Base-by-base conservation (phyloP, 2,888 invertebrate genomes). In the Torymus aiolomorphi region DNA sequence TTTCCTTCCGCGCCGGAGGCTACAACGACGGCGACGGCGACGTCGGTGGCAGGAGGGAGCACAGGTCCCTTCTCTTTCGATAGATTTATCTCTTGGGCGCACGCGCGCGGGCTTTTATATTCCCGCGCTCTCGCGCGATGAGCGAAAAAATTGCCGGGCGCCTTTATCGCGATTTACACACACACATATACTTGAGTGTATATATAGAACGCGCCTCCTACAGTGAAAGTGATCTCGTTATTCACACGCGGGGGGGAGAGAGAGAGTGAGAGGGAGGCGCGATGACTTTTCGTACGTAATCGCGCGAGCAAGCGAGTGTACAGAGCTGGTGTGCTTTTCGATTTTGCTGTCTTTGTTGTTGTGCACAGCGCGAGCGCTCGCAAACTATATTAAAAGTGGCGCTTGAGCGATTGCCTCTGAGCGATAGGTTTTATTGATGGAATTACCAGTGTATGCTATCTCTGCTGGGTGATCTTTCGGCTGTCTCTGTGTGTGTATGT, bases 151-250 rank as follows among this genome's bases (percentile, higher is more conserved):
- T 69, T 13, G 12, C 56, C 49, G 59, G 59, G 10, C 59, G 49
- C 14, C 49, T 57, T 59, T 71, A 71, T 71, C 70, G 59, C 49
- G 59, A 71, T 71, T 14, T 42, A 42, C 59, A 49, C 57, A 16
- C 13, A 49, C 5, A 16, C 13, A 65, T 2, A 42, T 31, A 62
- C n/a, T 14, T 31, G 4, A 2, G 4, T 2, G 31, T 31, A 8
- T 42, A 42, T 42, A 42, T 42, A 42, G 42, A 42, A 67, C 51
- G 52, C 10, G 54, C 31, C 31, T 66, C 67, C 14, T 49, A 20
- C 13, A 16, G 73, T 63, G 73, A 73, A 73, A 73, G 73, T 63
- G 63, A 63, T 73, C 72, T 20, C 59, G 71, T 51, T 51, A 8
- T n/a, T n/a, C 20, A 20, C 18, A 56, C 24, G 20, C 24, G 24